A percentile compares a stretch with the other conserved stretches of the same genome.
Conservation (phyloP, 2,888 invertebrate genomes). For the Drosophila ustulata region DNA sequence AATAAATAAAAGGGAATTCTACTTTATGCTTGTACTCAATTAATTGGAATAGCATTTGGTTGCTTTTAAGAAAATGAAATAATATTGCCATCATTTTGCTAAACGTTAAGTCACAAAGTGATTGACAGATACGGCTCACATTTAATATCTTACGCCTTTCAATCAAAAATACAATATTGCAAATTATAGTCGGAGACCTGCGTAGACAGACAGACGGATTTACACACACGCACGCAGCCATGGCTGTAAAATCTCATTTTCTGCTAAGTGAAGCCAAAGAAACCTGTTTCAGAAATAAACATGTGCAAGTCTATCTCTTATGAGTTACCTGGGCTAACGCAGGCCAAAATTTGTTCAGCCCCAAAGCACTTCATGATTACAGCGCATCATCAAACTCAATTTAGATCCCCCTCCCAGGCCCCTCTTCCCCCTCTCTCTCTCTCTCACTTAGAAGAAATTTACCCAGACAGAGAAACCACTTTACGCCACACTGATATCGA, state of each 20-base stretch:
- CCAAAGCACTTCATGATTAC: constrained; percentile 76
- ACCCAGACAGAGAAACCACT: constrained; percentile 37
- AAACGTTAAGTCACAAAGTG: background rate
- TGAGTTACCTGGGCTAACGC: constrained; percentile 45
- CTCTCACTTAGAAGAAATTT: background rate
- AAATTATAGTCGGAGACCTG: constrained; percentile 12
- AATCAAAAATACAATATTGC: constrained; percentile 14
- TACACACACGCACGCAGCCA: background rate
- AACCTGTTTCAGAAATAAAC: constrained; percentile 29
- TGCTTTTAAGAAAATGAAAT: background rate
- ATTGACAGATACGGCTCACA: background rate
- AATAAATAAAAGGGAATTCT: too few relatives aligned
- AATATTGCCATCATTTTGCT: background rate
- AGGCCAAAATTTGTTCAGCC: constrained; percentile 45
- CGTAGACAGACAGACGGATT: background rate
- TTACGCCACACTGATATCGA: constrained; percentile 67
- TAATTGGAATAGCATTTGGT: background rate
- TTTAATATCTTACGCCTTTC: background rate
- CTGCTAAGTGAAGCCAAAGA: constrained; percentile 13
- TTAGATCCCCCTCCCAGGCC: constrained; percentile 40
- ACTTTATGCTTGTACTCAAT: background rate
- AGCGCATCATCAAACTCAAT: constrained; percentile 78
- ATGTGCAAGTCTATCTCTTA: constrained; percentile 21
- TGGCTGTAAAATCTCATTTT: constrained; percentile 20
- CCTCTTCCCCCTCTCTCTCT: constrained; percentile 11